Evolutionary conservation across 1,140 invertebrate species (phyloP), one percentile per base, ranked within the genome.

Genomic region (Microvelia longipes): DNA sequence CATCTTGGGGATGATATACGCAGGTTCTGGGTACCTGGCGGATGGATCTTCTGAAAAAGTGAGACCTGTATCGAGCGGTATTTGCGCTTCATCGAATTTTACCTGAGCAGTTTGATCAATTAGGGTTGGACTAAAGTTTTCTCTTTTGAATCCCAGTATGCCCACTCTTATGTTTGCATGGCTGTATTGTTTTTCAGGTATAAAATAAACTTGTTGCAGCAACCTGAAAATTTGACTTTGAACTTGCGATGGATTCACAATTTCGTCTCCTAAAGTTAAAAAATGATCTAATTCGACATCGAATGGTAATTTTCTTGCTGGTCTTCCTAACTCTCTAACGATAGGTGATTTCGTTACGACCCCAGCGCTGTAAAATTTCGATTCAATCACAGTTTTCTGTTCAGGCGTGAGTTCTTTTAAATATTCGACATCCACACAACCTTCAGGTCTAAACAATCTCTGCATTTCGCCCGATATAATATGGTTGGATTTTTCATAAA

Each of bases 61-160:
- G 35, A 50, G 35, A 11, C 35, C 35, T 5, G 35, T 50, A 19
- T 50, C 35, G 5, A 50, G 35, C 5, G 35, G 35, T 5, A 50
- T 50, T 19, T 50, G 5, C 35, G 35, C 35, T 19, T 50, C 35
- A 19, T 50, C 35, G 35, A 50, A 50, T 50, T 50, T 50, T 11
- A 50, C 35, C 35, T 50, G 35, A 50, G 5, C 19, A 5, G 35
- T 50, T 50, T 50, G 62, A 64, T 64, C 15, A 11, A 24, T 24
- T 15, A 64, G 24, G 24, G 25, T 15, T 25, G 62, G 25, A 64
- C 24, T 64, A 25, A 64, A 64, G 5, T 64, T 15, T 25, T 64
- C 62, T 64, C 62, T 64, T 64, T 64, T 64, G 62, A 64, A 64
- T 64, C 62, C 62, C 25, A 64, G 62, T 64, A 64, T 64, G 11